phyloP scores from a whole-genome alignment of 2,113 vertebrate species.

The Hippopotamus amphibius region DNA sequence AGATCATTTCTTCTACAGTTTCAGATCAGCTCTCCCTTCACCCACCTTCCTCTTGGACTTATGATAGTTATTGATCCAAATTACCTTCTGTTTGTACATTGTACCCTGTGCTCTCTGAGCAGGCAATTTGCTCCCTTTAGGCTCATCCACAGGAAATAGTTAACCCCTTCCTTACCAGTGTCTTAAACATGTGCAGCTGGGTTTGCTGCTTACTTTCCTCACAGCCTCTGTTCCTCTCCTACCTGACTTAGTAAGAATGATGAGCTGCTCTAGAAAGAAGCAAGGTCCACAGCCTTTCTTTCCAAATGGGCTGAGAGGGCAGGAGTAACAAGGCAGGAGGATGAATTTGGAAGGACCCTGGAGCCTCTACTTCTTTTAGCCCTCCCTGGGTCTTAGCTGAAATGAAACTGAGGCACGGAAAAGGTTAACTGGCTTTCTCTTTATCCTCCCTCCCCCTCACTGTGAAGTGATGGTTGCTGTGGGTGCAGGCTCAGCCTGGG shows the following conservation, averaged over 20 bases:
- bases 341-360: background rate
- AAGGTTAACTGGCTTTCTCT: background rate
- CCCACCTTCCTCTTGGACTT: background rate
- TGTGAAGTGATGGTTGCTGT: background rate
- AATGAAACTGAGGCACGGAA: background rate
- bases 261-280: constrained; percentile 73
- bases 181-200: constrained; percentile 57
- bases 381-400: background rate
- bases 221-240: constrained; percentile 66
- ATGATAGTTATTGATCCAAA: constrained; percentile 1
- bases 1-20: background rate
- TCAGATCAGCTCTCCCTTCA: background rate
- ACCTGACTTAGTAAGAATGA: constrained; percentile 75
- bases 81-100: background rate
- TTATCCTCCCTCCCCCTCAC: no score
- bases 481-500: background rate
- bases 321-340: background rate
- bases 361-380: background rate
- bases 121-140: constrained; percentile 61
- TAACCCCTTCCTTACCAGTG: constrained; percentile 47
- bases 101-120: constrained; percentile 28
- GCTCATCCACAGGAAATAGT: constrained; percentile 68
- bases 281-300: constrained; percentile 64
- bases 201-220: constrained; percentile 73
- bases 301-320: background rate